phyloP scores from a whole-genome alignment of 1,140 invertebrate genomes.

The Diuraphis noxia region DNA sequence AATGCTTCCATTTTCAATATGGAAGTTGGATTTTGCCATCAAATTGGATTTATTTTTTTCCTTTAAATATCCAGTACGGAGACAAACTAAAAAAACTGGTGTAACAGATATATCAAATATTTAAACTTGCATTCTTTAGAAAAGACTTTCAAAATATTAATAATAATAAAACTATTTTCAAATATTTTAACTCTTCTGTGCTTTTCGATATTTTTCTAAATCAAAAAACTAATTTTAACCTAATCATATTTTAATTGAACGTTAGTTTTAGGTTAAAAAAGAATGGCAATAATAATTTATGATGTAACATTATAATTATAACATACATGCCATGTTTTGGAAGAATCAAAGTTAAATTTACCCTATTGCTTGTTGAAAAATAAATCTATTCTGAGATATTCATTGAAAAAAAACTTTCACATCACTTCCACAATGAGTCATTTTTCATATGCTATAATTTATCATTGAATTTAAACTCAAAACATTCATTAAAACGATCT shows the following conservation, averaged over 20 bases:
- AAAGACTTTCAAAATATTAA: not conserved
- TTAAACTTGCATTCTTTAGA: not conserved
- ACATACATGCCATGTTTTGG: not conserved
- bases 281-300: not conserved
- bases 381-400: not conserved
- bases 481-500: not conserved
- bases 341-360: not conserved
- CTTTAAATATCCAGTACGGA: not conserved
- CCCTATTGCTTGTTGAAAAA: not conserved
- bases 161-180: not conserved
- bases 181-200: not conserved
- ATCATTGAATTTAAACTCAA: not conserved
- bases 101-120: not conserved
- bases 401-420: not conserved
- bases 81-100: not conserved
- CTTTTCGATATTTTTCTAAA: not conserved
- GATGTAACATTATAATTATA: too few species aligned
- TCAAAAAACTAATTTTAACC: not conserved
- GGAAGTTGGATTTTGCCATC: not conserved
- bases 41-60: not conserved
- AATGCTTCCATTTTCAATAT: not conserved
- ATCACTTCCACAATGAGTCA: fast-evolving
- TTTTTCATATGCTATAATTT: not conserved
- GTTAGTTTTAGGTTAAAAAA: not conserved
- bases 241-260: not conserved